Base-by-base conservation (phyloP, 2,797 vertebrate genomes). In the Coilia nasus region DNA sequence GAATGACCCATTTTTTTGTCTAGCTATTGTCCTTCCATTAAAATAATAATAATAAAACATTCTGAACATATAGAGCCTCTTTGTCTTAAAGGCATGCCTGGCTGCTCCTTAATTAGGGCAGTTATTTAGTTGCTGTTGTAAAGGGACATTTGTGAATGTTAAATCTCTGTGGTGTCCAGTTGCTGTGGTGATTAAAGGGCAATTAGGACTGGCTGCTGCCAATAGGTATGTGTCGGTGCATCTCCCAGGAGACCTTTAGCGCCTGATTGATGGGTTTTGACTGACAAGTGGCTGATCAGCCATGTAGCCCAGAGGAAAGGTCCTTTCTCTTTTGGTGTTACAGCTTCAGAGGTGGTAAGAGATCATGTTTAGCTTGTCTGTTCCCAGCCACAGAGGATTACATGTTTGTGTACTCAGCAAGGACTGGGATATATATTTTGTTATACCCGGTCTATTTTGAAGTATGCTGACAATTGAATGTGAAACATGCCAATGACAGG, bases 41-140 rank as follows among this genome's bases (percentile, higher is more conserved):
- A 50, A 82, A 56, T 14, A 2, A n/a, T 21, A 60, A 17, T 17
- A 59, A 59, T 7, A 4, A 59, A 67, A 6, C 56, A 17, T 83
- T 83, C 83, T 67, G 64, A 86, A 23, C 47, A n/a, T 81, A 21
- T 21, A 21, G 62, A 64, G 64, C 59, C 80, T 81, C 85, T 81
- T 84, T 64, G 85, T 82, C 86, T 87, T 56, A 83, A 90, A 82
- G 86, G 46, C 46, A 7, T 83, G 71, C n/a, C 85, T 83, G 46
- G 11, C 89, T 88, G 83, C 28, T 82, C 87, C 87, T 86, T 90
- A 87, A 90, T 90, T 84, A 87, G 86, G 60, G 81, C 82, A 81
- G 25, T 78, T 64, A 85, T 60, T 85, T 88, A 87, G 85, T 89
- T 90, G 78, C 87, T 89, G 85, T 89, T 80, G 46, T 62, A 31